Percentiles rank a stretch among this genome's conserved stretches.
Evolutionary conservation across 1,140 invertebrate genomes (phyloP).

Genomic region (Branchinecta lindahli): DNA sequence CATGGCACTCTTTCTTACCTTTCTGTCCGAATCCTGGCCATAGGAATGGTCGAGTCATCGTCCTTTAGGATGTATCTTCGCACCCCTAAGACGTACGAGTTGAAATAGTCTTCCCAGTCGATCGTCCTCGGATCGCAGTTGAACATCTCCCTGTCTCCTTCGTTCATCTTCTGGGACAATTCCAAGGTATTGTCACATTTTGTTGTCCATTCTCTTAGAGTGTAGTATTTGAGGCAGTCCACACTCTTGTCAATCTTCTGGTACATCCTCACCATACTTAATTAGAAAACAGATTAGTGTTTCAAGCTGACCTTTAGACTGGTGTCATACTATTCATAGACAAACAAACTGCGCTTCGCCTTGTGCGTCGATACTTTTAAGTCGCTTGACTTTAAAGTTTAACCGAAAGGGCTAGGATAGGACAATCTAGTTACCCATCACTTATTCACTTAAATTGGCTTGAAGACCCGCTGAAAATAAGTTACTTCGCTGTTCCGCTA

Average conservation of each 20-base stretch:
- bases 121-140: constrained; percentile 41
- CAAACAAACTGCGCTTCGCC: too few species aligned
- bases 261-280: constrained; percentile 46
- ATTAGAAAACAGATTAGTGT: too few species aligned
- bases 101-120: constrained; percentile 50
- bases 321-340: too few species aligned
- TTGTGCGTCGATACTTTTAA: too few species aligned
- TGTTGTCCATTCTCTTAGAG: constrained; percentile 52
- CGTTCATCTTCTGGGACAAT: constrained; percentile 29
- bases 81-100: constrained; percentile 58
- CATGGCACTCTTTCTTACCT: too few species aligned
- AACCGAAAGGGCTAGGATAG: too few species aligned
- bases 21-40: constrained; percentile 34
- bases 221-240: constrained; percentile 56
- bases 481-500: too few species aligned
- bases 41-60: constrained; percentile 42
- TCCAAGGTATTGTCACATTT: constrained; percentile 31
- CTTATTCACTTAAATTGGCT: too few species aligned
- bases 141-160: constrained; percentile 42
- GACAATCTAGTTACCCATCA: too few species aligned
- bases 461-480: too few species aligned
- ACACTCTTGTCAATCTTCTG: constrained; percentile 59
- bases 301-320: too few species aligned
- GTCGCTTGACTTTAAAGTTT: too few species aligned
- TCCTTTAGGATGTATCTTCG: constrained; percentile 63